Base-by-base conservation (phyloP, 2,797 vertebrate species). In the Varecia variegata region DNA sequence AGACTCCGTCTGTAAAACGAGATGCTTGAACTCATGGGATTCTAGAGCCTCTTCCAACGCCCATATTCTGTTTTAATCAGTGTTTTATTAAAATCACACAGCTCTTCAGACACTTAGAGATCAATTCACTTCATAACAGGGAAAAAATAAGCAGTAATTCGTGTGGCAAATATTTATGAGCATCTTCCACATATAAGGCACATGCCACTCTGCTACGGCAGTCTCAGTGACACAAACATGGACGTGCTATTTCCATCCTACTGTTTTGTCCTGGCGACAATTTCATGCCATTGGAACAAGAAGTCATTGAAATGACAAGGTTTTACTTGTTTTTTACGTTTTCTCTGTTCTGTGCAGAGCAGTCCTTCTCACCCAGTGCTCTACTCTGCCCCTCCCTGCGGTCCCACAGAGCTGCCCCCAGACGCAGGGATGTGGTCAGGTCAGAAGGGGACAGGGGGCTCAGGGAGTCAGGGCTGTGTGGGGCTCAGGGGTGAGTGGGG, bases 11-110 rank as follows among this genome's bases (percentile, higher is more conserved):
- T 52, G 25, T 32, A 80, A 88, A 93, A 45, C 0, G 4, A 35
- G 40, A 17, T 23, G 40, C 10, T 20, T 30, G 12, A 18, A 38
- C 10, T 0, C 15, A 27, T 43, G 11, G 25, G 10, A 20, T 47
- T 74, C 21, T 65, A 45, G 68, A 90, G 18, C 30, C 14, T 25
- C 27, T 50, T 56, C 58, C 15, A 30, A 73, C 25, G 11, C 43
- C 27, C 45, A 7, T 45, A 45, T 76, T 93, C 68, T 94, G 30
- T 83, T 90, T 92, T 92, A 95, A 79, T 27, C 10, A 58, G 30
- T 32, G 23, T n/a, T 79, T 96, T 77, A 74, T 76, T 70, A 32
- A 60, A 77, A 68, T 71, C 32, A 17, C 56, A 65, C 6, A 76
- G 62, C 15, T 85, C 47, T 88, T 60, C 15, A 11, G 80, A 52